Base-by-base conservation (phyloP, 2,797 vertebrate genomes). In the Dendrocincla tyrannina region DNA sequence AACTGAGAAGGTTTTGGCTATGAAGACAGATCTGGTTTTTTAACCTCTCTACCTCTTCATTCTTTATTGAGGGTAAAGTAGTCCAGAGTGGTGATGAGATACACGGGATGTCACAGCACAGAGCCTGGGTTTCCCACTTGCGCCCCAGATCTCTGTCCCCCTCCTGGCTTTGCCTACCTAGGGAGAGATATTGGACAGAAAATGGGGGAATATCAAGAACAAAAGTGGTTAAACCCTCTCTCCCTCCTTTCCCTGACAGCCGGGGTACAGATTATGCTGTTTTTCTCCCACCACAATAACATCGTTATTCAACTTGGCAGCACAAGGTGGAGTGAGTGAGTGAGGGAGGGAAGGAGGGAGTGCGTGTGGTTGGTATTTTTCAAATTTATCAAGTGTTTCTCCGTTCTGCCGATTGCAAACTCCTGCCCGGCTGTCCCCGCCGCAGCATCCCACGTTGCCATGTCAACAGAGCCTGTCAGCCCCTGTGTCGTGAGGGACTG, bases 271-370 rank as follows among this genome's bases (percentile, higher is more conserved):
- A 53, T 44, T 3, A 33, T 24, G 24, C 62, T 33, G 37, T 8
- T 93, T 88, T 81, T 24, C 87, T 69, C 42, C 39, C 67, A 58
- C 25, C 69, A 59, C 50, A 66, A 23, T 3, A 50, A 88, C 76
- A 62, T 24, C 67, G 69, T 96, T 87, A 88, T 96, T 95, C 95
- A 92, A 2, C 42, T 90, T n/a, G 92, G 88, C 92, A 95, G 95
- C 95, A 18, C 96, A 87, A 96, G 91, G 91, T 96, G 93, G 95
- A 93, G 93, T 11, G 92, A 89, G 91, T 23, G 89, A 89, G 93
- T 25, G 88, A 66, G 72, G 2, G 53, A 75, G 66, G 2, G 64
- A 87, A 64, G 24, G 42, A 72, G 2, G 64, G 32, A 41, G 53
- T 2, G 72, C 1, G 9, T 58, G 78, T 3, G 1, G 35, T 9